Conservation (phyloP, 1,140 invertebrate genomes). For the Steinernema khuongi region DNA sequence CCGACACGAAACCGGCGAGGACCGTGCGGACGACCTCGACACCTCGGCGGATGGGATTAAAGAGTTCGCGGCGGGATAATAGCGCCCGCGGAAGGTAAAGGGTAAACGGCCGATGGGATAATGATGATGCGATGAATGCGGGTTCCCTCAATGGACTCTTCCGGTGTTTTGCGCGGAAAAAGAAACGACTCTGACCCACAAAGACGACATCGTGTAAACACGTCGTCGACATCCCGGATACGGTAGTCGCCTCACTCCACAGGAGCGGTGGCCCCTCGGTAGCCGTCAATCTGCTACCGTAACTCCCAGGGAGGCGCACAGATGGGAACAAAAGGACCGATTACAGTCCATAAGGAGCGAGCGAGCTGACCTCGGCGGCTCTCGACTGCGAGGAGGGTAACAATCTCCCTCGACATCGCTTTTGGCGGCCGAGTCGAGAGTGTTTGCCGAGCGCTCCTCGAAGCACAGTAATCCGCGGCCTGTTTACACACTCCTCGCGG, state of each 20-base stretch:
- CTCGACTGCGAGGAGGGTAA: conserved; percentile 4
- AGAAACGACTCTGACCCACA: background rate
- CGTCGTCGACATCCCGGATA: background rate
- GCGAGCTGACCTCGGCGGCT: background rate
- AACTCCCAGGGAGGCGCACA: no score
- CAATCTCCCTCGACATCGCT: conserved; percentile 13
- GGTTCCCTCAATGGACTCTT: background rate
- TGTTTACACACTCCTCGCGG: conserved; percentile 14
- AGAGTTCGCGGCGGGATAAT: background rate
- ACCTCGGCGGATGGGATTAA: conserved; percentile 16
- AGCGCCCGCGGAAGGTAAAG: conserved; percentile 10
- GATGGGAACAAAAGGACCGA: no score
- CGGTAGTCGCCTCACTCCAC: background rate
- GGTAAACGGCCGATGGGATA: conserved; percentile 12
- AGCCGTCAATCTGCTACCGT: no score
- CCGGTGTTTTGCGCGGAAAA: background rate
- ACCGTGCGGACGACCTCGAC: conserved; percentile 9
- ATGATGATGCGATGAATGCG: conserved; percentile 8
- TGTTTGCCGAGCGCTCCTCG: conserved; percentile 4
- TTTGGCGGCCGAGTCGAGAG: conserved; percentile 8
- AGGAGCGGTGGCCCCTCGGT: background rate
- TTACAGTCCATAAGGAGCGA: no score
- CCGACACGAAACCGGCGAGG: no score
- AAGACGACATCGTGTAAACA: background rate
- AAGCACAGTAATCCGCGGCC: conserved; percentile 1